Percentiles rank a stretch among this genome's conserved stretches.
phyloP scores from a whole-genome alignment of 2,888 invertebrate genomes.

The Leucoma salicis region DNA sequence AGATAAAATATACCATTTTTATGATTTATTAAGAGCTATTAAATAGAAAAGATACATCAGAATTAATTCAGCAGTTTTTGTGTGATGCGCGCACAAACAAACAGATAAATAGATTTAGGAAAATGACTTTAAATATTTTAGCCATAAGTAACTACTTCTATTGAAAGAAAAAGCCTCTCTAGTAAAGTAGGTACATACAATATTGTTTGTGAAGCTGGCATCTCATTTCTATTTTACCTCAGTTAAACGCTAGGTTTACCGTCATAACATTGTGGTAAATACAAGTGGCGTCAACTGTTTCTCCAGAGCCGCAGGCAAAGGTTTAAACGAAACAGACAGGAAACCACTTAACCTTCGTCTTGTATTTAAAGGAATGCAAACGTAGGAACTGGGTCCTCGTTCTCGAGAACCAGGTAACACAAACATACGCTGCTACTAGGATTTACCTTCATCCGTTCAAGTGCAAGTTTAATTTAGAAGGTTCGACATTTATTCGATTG shows the following conservation, averaged over 20 bases:
- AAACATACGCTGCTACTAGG: constrained; percentile 29
- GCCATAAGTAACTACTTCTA: no score
- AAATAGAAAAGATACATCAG: no score
- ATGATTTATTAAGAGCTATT: no score
- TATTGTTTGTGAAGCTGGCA: no score
- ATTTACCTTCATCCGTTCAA: constrained; percentile 27
- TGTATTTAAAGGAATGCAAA: constrained; percentile 66
- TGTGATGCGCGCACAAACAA: no score
- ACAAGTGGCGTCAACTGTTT: constrained; percentile 55
- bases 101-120: no score
- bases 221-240: no score
- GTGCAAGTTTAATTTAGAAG: constrained; percentile 14
- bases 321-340: constrained; percentile 74
- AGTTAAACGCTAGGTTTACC: constrained; percentile 45
- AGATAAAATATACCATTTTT: no score
- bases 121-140: no score
- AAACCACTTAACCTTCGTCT: constrained; percentile 73
- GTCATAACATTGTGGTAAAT: constrained; percentile 58
- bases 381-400: constrained; percentile 51
- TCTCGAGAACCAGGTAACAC: constrained; percentile 30
- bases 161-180: no score
- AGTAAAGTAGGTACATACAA: no score
- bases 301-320: constrained; percentile 53
- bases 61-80: no score
- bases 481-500: background rate